phyloP scores from a whole-genome alignment of 1,140 invertebrate species.

The Cotesia vestalis region DNA sequence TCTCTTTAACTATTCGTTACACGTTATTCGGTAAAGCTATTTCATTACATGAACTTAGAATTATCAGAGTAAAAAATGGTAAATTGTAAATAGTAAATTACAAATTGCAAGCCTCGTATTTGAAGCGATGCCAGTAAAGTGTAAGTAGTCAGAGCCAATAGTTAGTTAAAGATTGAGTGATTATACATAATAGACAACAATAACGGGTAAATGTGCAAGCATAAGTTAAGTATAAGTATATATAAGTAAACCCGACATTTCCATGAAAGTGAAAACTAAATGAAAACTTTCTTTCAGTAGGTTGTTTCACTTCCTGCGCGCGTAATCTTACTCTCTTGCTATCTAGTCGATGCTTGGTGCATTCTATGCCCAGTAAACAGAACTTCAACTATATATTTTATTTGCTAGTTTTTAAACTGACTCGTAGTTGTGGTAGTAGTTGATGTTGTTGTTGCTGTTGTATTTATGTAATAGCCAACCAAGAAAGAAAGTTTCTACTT shows the following conservation, averaged over 20 bases:
- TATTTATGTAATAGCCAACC: slow-evolving; percentile 41
- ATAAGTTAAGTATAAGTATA: no score
- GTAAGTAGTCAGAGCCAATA: background rate
- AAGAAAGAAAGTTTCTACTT: slow-evolving; percentile 50
- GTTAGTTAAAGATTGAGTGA: slow-evolving; percentile 12
- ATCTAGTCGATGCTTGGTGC: slow-evolving; percentile 39
- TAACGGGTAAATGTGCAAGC: no score
- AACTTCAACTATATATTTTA: slow-evolving; percentile 29
- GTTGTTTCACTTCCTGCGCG: slow-evolving; percentile 66
- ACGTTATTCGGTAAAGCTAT: background rate
- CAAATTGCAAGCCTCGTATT: background rate
- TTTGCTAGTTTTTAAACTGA: background rate
- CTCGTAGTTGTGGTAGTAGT: no score
- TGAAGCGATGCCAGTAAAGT: background rate
- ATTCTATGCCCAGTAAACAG: slow-evolving; percentile 27
- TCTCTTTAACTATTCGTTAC: slow-evolving; percentile 9
- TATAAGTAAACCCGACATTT: slow-evolving; percentile 50
- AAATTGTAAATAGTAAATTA: slow-evolving; percentile 5
- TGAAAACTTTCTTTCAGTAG: slow-evolving; percentile 66
- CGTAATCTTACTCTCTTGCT: slow-evolving; percentile 55
- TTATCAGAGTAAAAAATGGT: background rate
- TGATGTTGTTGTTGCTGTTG: slow-evolving; percentile 21
- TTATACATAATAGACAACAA: slow-evolving; percentile 27
- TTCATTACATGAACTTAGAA: slow-evolving; percentile 5
- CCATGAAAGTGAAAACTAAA: slow-evolving; percentile 66